Evolutionary conservation across 1,140 invertebrate species (phyloP).

Genomic region (Xylocopa sonorina): DNA sequence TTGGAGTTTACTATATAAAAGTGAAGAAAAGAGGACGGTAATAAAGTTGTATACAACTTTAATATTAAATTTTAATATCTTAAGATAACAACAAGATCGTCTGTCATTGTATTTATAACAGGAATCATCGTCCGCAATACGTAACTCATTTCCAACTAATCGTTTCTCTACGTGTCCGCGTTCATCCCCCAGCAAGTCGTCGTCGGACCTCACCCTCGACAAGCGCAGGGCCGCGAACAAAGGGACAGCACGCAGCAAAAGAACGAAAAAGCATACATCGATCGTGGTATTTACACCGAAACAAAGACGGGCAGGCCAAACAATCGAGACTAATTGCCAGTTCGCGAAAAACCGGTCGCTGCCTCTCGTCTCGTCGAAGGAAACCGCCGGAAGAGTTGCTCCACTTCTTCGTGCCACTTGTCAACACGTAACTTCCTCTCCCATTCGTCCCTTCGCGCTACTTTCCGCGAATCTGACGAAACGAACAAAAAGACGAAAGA

Average conservation of each 20-base stretch:
- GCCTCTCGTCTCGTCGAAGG: slow-evolving; percentile 47
- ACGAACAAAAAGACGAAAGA: not conserved
- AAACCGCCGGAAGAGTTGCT: slow-evolving; percentile 45
- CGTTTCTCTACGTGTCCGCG: too few relatives aligned
- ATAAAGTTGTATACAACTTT: too few relatives aligned
- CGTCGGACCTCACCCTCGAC: too few relatives aligned
- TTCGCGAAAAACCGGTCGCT: slow-evolving; percentile 27
- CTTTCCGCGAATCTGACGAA: slow-evolving; percentile 2
- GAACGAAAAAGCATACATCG: not conserved
- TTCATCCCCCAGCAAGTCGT: too few relatives aligned
- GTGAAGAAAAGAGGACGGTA: too few relatives aligned
- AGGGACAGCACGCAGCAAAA: not conserved
- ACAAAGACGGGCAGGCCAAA: slow-evolving; percentile 30
- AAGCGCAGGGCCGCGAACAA: too few relatives aligned
- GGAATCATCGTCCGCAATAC: too few relatives aligned
- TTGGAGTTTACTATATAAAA: not conserved
- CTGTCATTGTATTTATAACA: too few relatives aligned
- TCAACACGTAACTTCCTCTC: slow-evolving; percentile 61
- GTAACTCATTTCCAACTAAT: too few relatives aligned
- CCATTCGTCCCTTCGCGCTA: too few relatives aligned
- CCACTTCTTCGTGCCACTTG: slow-evolving; percentile 36
- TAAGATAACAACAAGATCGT: too few relatives aligned
- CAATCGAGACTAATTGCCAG: slow-evolving; percentile 50
- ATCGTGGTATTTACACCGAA: slow-evolving; percentile 5
- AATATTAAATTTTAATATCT: too few relatives aligned